Conservation (phyloP, 2,113 vertebrate genomes). For the Micronycteris hirsuta region DNA sequence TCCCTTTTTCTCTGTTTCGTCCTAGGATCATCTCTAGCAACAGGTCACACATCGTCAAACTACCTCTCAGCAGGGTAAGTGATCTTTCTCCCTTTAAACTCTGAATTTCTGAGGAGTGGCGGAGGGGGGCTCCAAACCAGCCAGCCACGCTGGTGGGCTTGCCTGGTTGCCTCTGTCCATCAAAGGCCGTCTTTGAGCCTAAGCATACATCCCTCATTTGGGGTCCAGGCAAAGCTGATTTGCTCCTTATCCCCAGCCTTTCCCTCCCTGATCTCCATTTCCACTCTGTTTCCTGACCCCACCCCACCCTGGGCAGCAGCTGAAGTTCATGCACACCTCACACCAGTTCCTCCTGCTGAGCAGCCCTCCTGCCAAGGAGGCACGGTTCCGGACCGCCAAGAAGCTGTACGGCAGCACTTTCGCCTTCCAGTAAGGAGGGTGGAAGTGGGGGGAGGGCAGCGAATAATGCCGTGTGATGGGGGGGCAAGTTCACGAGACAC, state of each 20-base stretch:
- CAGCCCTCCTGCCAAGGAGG: constrained; percentile 98
- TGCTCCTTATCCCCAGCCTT: constrained; percentile 7
- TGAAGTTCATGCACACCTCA: constrained; percentile 99
- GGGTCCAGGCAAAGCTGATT: background rate
- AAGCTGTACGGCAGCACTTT: constrained; percentile 99
- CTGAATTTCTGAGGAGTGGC: background rate
- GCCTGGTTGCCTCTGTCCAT: background rate
- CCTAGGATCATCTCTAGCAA: constrained; percentile 99
- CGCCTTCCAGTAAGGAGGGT: constrained; percentile 94
- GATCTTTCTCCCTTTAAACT: background rate
- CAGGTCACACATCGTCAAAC: constrained; percentile 98
- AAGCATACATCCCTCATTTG: background rate
- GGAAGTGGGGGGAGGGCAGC: background rate
- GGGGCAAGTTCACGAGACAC: background rate
- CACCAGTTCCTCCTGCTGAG: constrained; percentile 99
- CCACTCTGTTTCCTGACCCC: constrained; percentile 50
- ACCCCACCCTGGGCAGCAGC: constrained; percentile 87
- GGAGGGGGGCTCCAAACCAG: background rate
- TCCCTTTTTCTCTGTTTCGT: constrained; percentile 50
- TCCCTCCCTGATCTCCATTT: constrained; percentile 70
- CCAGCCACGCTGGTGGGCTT: background rate
- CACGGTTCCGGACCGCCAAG: constrained; percentile 98
- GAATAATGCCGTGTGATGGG: background rate
- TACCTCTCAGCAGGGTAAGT: constrained; percentile 98
- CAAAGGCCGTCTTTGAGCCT: background rate